A percentile compares a stretch with the other conserved stretches of the same genome.
These are phyloP conservation scores for Ceratoteleas bidentatus DNA, from an alignment of 1,140 invertebrate genomes.

Conservation along the genomic window DNA sequence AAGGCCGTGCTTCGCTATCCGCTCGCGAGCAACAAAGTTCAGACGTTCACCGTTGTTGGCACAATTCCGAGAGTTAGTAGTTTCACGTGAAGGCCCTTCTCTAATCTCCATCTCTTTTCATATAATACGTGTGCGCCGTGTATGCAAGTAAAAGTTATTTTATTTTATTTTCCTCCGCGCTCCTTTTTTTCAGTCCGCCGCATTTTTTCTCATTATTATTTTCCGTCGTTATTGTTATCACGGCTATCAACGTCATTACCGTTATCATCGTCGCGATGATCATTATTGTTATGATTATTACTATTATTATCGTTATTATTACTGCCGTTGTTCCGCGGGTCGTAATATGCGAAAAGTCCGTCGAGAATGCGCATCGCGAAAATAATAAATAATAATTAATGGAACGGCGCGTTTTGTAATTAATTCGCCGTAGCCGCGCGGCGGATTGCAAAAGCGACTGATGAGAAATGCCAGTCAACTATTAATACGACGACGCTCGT, in stretches of 20 bases:
- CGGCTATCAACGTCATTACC: no score
- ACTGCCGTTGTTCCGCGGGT: no score
- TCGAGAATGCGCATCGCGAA: neutral
- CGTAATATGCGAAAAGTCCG: no score
- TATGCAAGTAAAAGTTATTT: slow-evolving; percentile 65
- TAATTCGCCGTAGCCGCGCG: slow-evolving; percentile 25
- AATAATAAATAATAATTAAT: slow-evolving; percentile 46
- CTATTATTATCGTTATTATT: no score
- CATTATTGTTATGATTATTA: no score
- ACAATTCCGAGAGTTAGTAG: slow-evolving; percentile 68
- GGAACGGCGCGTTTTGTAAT: slow-evolving; percentile 36
- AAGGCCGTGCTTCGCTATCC: slow-evolving; percentile 67
- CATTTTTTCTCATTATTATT: slow-evolving; percentile 5
- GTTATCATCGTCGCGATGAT: no score
- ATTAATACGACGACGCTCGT: slow-evolving; percentile 27
- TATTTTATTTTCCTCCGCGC: slow-evolving; percentile 36
- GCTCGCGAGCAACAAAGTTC: slow-evolving; percentile 67
- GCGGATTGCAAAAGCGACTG: slow-evolving; percentile 29
- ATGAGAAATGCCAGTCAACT: slow-evolving; percentile 50
- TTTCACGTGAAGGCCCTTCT: slow-evolving; percentile 69
- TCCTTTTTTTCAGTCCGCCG: neutral
- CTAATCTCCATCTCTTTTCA: slow-evolving; percentile 65
- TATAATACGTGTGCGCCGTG: slow-evolving; percentile 54
- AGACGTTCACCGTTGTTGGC: slow-evolving; percentile 69
- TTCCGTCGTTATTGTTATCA: neutral